Base-by-base conservation (phyloP, 2,888 invertebrate genomes). In the Galerucella nymphaeae region DNA sequence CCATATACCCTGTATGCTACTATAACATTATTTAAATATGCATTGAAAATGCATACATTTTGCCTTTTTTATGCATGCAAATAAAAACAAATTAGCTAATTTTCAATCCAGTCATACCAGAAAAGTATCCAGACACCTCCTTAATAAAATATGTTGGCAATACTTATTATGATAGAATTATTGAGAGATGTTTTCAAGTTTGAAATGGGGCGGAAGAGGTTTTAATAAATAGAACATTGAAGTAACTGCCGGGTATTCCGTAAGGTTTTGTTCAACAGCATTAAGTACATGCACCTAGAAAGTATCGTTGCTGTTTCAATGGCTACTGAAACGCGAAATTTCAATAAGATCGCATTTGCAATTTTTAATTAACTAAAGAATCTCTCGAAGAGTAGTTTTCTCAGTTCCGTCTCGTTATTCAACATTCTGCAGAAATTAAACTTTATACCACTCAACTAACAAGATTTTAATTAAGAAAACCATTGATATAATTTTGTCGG, bases 291-390 rank as follows among this genome's bases (percentile, higher is more conserved):
- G 18, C 10, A 38, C 30, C 8, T 38, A 18, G 18, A 16, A 53
- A 53, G 53, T 53, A 53, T 18, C 11, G 18, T 53, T 53, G 53
- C 53, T 18, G 10, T 10, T 11, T 53, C 18, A 53, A 53, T 18
- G 18, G 53, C 18, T 53, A 53, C 53, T 10, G 18, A 16, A 53
- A 53, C 18, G 16, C 53, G 10, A 53, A 53, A 53, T 53, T 53
- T 53, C 53, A 53, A 10, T 18, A 11, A 18, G 8, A 16, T 53
- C 14, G 14, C 50, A 2, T 50, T 50, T 53, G 2, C 18, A 16
- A 53, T 18, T 53, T 53, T 16, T 53, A 53, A 53, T 53, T 53
- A 53, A 53, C 53, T 53, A 10, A 53, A 53, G 53, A 53, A 53
- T 53, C 16, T 53, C 16, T 53, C 18, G 10, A 53, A 53, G 18